Conservation (phyloP, 92 coral and sea anemone species). For the Zoanthus gigantus region DNA sequence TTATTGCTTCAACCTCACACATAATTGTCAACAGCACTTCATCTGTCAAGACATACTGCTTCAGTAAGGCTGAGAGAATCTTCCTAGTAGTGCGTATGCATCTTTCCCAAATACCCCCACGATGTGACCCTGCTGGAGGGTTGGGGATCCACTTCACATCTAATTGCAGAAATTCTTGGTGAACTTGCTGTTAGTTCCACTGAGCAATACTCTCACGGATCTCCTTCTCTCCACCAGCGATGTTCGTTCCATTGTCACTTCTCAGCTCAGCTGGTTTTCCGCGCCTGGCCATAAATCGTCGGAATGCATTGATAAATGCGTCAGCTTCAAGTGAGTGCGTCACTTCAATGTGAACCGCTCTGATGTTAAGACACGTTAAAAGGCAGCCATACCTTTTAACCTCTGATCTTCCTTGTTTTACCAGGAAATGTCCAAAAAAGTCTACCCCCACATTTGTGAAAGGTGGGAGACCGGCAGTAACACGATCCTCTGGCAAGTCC, state of each 20-base stretch:
- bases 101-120: background rate
- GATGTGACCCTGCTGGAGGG: background rate
- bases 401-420: background rate
- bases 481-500: background rate
- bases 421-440: background rate
- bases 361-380: background rate
- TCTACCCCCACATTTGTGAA: background rate
- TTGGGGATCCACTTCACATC: background rate
- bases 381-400: background rate
- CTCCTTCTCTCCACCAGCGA: background rate
- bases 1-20: slow-evolving; percentile 43
- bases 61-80: background rate
- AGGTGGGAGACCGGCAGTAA: background rate
- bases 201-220: background rate
- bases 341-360: background rate
- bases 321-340: background rate
- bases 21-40: slow-evolving; percentile 18
- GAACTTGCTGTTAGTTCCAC: background rate
- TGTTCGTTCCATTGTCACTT: background rate
- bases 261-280: background rate
- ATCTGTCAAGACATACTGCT: slow-evolving; percentile 2
- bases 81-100: background rate
- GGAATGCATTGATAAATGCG: background rate
- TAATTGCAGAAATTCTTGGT: background rate
- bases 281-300: slow-evolving; percentile 7